Base-by-base conservation (phyloP, 2,888 invertebrate species). In the Lochmaea crataegi region DNA sequence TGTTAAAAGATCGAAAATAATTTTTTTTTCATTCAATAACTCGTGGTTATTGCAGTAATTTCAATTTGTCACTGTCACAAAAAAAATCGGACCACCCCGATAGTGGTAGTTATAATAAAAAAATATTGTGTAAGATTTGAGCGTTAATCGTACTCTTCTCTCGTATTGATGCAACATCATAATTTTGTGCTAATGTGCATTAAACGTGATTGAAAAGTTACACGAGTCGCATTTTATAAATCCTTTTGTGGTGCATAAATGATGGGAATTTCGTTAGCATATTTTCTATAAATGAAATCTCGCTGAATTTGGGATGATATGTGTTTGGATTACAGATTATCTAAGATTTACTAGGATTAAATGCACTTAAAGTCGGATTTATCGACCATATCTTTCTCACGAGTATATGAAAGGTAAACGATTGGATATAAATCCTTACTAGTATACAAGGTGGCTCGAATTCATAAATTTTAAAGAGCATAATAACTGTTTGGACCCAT, bases 181-280 rank as follows among this genome's bases (percentile, higher is more conserved):
- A 56, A 69, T 69, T 69, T 68, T 53, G 56, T 53, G 57, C 63
- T 69, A 69, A 69, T 69, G 69, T 63, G 63, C 53, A 53, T 41
- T 69, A 69, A 69, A 69, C 10, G 69, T 18, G 51, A 69, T 69
- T 69, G 63, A 69, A 63, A 69, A 26, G 53, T 53, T 16, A 16
- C 53, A 16, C 16, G 53, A 53, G 53, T 56, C 60, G 60, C 60
- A 60, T 58, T 68, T 68, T 58, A 38, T 38, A 68, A 58, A 60
- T 61, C 45, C 61, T 51, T 66, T 60, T 68, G 60, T 68, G 38
- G 60, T 26, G 18, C 48, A 11, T 61, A 60, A 68, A 60, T 48
- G 68, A 68, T 68, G 68, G 48, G 68, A 61, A 61, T 60, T 60
- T 60, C 26, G 61, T 58, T 67, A 14, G 65, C 65, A 32, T 14